Evolutionary conservation across 2,888 invertebrate species (phyloP).

Genomic region (Poecilus cupreus): DNA sequence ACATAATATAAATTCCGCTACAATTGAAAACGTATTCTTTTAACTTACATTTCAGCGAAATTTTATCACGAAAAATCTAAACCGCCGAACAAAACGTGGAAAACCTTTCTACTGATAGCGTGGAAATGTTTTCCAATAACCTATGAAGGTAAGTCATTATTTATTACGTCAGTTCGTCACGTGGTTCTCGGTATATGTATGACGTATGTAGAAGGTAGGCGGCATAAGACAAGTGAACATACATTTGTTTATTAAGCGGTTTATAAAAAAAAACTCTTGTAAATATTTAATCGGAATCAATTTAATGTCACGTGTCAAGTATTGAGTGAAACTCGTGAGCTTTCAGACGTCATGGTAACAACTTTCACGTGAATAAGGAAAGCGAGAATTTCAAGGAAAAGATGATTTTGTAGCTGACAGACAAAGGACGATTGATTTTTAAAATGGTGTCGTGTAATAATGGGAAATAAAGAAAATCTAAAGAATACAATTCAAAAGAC

Average conservation of each 20-base stretch:
- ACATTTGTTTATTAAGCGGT: constrained; percentile 45
- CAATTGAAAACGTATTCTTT: not conserved
- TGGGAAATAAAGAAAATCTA: too few species aligned
- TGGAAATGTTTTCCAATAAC: constrained; percentile 53
- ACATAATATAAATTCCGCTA: not conserved
- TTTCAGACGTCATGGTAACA: constrained; percentile 7
- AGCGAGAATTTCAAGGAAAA: not conserved
- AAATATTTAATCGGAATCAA: constrained; percentile 49
- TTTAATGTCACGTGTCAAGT: constrained; percentile 33
- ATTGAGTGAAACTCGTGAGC: constrained; percentile 19
- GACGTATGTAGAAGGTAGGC: constrained; percentile 14
- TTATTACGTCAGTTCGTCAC: constrained; percentile 49
- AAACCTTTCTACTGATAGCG: constrained; percentile 30
- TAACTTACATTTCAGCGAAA: not conserved
- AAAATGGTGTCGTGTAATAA: too few species aligned
- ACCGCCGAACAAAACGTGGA: constrained; percentile 31
- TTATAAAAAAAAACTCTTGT: constrained; percentile 11
- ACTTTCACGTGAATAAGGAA: not conserved
- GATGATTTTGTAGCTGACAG: not conserved
- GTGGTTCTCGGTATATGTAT: too few species aligned
- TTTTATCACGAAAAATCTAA: not conserved
- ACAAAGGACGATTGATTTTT: not conserved
- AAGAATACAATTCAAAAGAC: too few species aligned
- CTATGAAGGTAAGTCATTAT: constrained; percentile 45
- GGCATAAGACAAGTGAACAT: constrained; percentile 5